Evolutionary conservation across 2,888 invertebrate genomes (phyloP).

Genomic region (Plebejus argus): DNA sequence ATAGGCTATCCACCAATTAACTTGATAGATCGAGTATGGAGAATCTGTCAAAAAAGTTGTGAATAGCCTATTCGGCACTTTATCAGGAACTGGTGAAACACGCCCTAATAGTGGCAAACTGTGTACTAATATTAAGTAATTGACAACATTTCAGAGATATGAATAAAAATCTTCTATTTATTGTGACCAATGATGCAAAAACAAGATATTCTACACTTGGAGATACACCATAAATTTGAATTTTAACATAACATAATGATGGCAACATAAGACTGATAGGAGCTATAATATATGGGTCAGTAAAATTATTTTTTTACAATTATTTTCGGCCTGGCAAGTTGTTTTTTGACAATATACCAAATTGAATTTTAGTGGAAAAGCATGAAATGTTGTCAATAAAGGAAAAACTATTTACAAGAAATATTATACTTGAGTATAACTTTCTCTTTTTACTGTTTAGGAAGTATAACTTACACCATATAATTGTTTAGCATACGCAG

Average conservation of each 20-base stretch:
- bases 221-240: background rate
- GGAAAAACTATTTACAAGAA: conserved; percentile 1
- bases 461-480: conserved; percentile 81
- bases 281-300: background rate
- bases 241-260: background rate
- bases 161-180: background rate
- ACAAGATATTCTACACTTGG: background rate
- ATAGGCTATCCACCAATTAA: too few species aligned
- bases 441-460: conserved; percentile 19
- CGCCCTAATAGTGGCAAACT: conserved; percentile 4
- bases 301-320: conserved; percentile 1
- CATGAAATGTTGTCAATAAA: conserved; percentile 17
- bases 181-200: background rate
- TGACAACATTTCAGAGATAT: conserved; percentile 10
- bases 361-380: background rate
- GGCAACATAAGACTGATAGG: conserved; percentile 14
- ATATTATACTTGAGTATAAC: conserved; percentile 15
- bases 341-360: background rate
- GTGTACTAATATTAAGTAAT: background rate
- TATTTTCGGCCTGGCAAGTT: background rate
- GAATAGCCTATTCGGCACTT: too few species aligned
- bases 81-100: too few species aligned
- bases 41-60: too few species aligned
- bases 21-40: too few species aligned
- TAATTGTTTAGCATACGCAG: conserved; percentile 86